Evolutionary conservation across 1,140 invertebrate genomes (phyloP), one percentile per base, ranked within the genome.

Genomic region (Nylanderia fulva): DNA sequence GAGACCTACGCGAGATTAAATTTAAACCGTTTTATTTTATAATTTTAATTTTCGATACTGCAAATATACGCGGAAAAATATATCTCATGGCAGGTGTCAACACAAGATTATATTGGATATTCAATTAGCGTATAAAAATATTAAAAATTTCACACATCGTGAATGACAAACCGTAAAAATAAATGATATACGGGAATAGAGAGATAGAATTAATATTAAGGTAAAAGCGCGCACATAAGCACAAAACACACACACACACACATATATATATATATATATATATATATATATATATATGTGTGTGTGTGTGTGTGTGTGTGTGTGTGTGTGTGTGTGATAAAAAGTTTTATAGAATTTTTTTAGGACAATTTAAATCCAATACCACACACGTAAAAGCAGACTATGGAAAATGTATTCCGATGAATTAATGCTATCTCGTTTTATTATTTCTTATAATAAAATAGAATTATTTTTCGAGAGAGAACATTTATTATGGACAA

Each of bases 291-390:
- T n/a, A n/a, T n/a, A n/a, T n/a, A n/a, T n/a, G n/a, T n/a, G n/a
- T n/a, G n/a, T n/a, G n/a, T n/a, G n/a, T n/a, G n/a, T n/a, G n/a
- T n/a, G n/a, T n/a, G n/a, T n/a, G n/a, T n/a, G n/a, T n/a, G n/a
- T n/a, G n/a, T n/a, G n/a, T n/a, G n/a, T n/a, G n/a, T n/a, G n/a
- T 77, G 29, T 33, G 29, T 18, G 2, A 27, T 18, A 15, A 24
- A 64, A 77, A 64, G 48, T 21, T 75, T 75, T 61, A 75, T 29
- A n/a, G 9, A 21, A 60, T 60, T 75, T 61, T n/a, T 60, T 60
- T 15, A 6, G 39, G 45, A 15, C 33, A 60, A 60, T 42, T 60
- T 60, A 75, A 15, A 61, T 27, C 4, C 21, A 75, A 45, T 42
- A 15, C 5, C 39, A 42, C 39, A 42, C 9, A 9, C 39, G 39